Evolutionary conservation across 2,888 invertebrate species (phyloP), one percentile per base, ranked within the genome.

Genomic region (Clepsis dumicolana): DNA sequence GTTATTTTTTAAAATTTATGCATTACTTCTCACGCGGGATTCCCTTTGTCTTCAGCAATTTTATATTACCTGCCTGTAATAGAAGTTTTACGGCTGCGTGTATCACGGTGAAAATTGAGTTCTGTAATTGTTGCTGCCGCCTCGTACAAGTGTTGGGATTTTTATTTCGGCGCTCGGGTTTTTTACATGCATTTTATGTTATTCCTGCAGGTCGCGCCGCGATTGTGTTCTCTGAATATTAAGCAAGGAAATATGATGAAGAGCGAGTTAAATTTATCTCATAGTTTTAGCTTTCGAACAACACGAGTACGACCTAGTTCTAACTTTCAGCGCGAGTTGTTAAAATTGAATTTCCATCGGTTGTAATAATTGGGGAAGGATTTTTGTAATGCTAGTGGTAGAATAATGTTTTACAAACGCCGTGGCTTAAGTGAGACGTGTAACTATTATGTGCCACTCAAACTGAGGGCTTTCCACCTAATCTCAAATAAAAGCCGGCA

Each of bases 1-100:
- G 79, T 78, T 72, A 74, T 81, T 80, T 85, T 81, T 75, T 72
- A 82, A 79, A 83, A 68, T 68, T 85, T 84, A 84, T 84, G 81
- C 81, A 81, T 81, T 77, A 75, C 78, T 70, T 69, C 70, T 27
- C 50, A 32, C 14, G 16, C 38, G 32, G 44, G 52, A 54, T 61
- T 41, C 50, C 64, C 35, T 65, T 61, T 57, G 57, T 57, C 63
- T 53, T 63, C 67, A 63, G 53, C 53, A 65, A 65, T 68, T 68
- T 68, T 68, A 64, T 68, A 68, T 44, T 59, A 68, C 62, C 66
- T 65, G 61, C 67, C 56, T 24, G 68, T 68, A 53, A 67, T 67
- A 64, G 59, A 64, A 68, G 50, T 68, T 68, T 68, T 68, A 68
- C 68, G 68, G 50, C 18, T n/a, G 57, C 64, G 68, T 68, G 68